A percentile compares a stretch with the other conserved stretches of the same genome.
phyloP scores from a whole-genome alignment of 1,140 invertebrate genomes.

The Subanguina moxae region DNA sequence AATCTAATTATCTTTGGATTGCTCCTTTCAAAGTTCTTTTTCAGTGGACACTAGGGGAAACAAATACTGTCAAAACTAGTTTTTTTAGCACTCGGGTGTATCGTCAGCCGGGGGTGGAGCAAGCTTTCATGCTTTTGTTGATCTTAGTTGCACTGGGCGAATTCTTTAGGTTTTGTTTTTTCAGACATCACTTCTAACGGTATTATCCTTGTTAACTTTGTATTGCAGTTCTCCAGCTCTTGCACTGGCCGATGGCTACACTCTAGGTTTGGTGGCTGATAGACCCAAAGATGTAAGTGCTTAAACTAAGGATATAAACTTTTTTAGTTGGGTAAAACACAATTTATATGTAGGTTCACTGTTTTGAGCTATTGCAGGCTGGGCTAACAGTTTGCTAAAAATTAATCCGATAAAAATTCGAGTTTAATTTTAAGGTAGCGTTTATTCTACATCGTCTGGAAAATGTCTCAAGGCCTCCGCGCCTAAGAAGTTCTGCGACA shows the following conservation, averaged over 20 bases:
- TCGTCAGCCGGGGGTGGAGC: slow-evolving; percentile 78
- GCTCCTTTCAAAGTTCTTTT: no score
- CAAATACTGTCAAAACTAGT: slow-evolving; percentile 54
- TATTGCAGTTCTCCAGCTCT: slow-evolving; percentile 81
- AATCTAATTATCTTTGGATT: no score
- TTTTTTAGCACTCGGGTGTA: slow-evolving; percentile 70
- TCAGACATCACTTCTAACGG: neutral
- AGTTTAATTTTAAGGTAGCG: no score
- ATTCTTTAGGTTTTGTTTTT: slow-evolving; percentile 70
- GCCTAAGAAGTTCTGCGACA: no score
- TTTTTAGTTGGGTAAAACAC: no score
- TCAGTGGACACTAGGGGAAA: slow-evolving; percentile 1
- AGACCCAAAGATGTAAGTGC: slow-evolving; percentile 31
- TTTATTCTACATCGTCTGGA: no score
- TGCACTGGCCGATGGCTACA: slow-evolving; percentile 79
- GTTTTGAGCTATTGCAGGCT: no score
- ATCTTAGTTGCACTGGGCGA: slow-evolving; percentile 89
- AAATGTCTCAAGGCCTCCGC: no score
- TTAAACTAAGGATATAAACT: no score
- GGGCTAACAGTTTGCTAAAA: no score
- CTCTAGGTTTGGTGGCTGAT: slow-evolving; percentile 49
- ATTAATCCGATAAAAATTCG: no score
- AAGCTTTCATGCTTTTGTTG: slow-evolving; percentile 87
- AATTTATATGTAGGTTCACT: no score
- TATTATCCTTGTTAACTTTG: neutral